Conservation (phyloP, 2,888 invertebrate genomes). For the Drosophila ustulata region DNA sequence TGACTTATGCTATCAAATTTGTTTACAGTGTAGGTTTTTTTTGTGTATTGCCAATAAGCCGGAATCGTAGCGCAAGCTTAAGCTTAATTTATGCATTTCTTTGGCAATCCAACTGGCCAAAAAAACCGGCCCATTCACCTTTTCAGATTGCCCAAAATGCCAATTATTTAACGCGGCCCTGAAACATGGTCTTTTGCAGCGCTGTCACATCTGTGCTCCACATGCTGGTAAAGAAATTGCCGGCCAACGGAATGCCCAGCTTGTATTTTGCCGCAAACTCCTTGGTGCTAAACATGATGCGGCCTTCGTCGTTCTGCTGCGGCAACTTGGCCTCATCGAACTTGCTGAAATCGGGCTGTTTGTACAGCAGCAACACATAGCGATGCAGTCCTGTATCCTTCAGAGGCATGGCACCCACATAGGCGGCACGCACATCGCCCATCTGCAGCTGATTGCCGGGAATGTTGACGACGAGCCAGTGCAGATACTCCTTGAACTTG, state of each 20-base stretch:
- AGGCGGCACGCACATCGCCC: conserved; percentile 91
- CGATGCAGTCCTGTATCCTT: conserved; percentile 90
- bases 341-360: conserved; percentile 87
- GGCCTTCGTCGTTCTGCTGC: conserved; percentile 83
- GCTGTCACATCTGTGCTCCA: conserved; percentile 83
- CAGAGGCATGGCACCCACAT: conserved; percentile 93
- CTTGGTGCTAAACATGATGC: conserved; percentile 88
- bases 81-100: conserved; percentile 60
- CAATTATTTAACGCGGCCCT: conserved; percentile 4
- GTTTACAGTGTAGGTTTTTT: conserved; percentile 39
- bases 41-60: conserved; percentile 23
- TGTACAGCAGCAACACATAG: conserved; percentile 91
- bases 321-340: conserved; percentile 86
- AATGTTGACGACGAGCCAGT: conserved; percentile 95
- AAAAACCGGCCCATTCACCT: conserved; percentile 43
- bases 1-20: conserved; percentile 12
- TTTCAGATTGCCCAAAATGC: conserved; percentile 18
- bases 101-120: conserved; percentile 44
- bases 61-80: conserved; percentile 16
- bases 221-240: conserved; percentile 70
- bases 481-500: conserved; percentile 93
- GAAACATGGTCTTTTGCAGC: conserved; percentile 75
- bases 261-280: conserved; percentile 92
- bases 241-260: conserved; percentile 86
- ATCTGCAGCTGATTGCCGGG: conserved; percentile 88